A percentile compares a stretch with the other conserved stretches of the same genome.
Evolutionary conservation across 2,888 invertebrate genomes (phyloP).

Genomic region (Aleiodes leptofemur): DNA sequence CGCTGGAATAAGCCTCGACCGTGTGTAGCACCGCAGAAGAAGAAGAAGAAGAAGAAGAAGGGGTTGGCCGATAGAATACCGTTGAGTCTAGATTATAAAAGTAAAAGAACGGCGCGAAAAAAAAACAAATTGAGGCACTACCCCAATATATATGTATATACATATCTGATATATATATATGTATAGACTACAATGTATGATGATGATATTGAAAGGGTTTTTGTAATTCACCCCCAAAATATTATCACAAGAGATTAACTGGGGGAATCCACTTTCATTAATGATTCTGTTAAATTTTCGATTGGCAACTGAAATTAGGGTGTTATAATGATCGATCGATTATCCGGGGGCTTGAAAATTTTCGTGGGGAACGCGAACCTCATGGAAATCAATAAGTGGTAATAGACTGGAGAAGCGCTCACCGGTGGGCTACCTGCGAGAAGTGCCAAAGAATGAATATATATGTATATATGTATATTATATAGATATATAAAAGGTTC

Average conservation of each 20-base stretch:
- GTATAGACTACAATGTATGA: not conserved
- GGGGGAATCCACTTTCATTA: too few relatives aligned
- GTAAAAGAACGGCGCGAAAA: not conserved
- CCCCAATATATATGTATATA: not conserved
- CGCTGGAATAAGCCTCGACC: conserved; percentile 47
- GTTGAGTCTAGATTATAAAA: conserved; percentile 13
- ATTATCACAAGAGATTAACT: conserved; percentile 28
- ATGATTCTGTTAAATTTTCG: too few relatives aligned
- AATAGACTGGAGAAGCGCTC: conserved; percentile 61
- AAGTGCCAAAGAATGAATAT: not conserved
- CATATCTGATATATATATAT: too few relatives aligned
- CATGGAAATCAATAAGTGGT: conserved; percentile 68
- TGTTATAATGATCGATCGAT: conserved; percentile 53
- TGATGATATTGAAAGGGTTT: not conserved
- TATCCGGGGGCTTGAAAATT: conserved; percentile 53
- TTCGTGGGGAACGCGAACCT: conserved; percentile 61
- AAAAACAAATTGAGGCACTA: not conserved
- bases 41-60: conserved; percentile 14
- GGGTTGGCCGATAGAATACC: conserved; percentile 18
- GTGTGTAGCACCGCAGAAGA: not conserved
- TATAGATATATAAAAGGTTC: not conserved
- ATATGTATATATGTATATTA: not conserved
- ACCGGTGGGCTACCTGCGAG: conserved; percentile 32
- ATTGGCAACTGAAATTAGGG: conserved; percentile 4
- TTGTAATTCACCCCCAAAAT: too few relatives aligned